Base-by-base conservation (phyloP, 2,888 invertebrate species). In the Philereme transversata region DNA sequence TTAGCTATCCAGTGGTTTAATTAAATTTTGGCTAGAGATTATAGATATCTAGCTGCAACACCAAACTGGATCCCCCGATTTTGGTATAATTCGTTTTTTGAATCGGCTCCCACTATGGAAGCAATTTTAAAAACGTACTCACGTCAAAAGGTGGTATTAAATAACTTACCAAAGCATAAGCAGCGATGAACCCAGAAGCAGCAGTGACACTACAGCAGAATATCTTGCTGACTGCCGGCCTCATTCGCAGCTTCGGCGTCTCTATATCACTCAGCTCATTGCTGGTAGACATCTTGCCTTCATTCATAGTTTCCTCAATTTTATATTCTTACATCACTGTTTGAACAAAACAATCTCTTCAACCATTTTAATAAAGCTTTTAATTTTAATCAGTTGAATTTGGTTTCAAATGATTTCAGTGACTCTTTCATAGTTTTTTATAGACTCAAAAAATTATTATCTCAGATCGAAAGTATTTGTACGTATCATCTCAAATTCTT, bases 191-290 rank as follows among this genome's bases (percentile, higher is more conserved):
- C 0, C 92, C 93, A 0, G 92, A 86, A 1, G 93, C 93, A 22
- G 92, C 93, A 0, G 92, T 92, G 2, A 93, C 92, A 56, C 93
- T 93, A 74, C 93, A 93, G 74, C 93, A 93, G 74, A 92, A 92
- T 72, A 93, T 87, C 60, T 81, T 87, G 62, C 77, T 88, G 10
- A 93, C 77, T 0, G 93, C 93, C 2, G 93, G 93, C 73, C 86
- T 90, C 93, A 93, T 93, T 5, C 82, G 76, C 49, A 85, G 67
- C 71, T 83, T 87, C 1, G 85, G 84, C 4, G 81, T 60, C 63
- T 88, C 89, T 36, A 81, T 64, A 4, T 88, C 90, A 57, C 82
- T 84, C 46, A 89, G 62, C 52, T 90, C 91, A 65, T 89, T 88
- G 58, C 81, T 83, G 41, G 88, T 79, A 40, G 91, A 85, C 91